phyloP scores from a whole-genome alignment of 1,140 invertebrate genomes.

The Leptinotarsa lineolata region DNA sequence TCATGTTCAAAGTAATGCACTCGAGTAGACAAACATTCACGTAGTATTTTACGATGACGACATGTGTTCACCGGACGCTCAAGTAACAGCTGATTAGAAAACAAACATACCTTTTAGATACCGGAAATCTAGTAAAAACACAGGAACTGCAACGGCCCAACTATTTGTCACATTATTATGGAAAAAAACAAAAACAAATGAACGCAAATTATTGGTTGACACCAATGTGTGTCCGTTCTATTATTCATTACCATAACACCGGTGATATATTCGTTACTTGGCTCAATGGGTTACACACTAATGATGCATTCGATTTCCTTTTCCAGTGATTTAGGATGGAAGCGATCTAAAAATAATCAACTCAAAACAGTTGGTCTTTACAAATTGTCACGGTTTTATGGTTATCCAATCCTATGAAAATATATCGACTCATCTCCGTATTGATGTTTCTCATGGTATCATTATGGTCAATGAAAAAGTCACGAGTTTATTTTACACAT shows the following conservation, averaged over 20 bases:
- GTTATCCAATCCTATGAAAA: no score
- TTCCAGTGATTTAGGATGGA: no score
- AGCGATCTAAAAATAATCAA: no score
- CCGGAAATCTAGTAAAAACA: slow-evolving; percentile 15
- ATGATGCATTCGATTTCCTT: not conserved
- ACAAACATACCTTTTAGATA: slow-evolving; percentile 8
- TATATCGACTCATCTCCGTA: not conserved
- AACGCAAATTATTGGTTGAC: slow-evolving; percentile 5
- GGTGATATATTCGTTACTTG: not conserved
- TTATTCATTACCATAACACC: not conserved
- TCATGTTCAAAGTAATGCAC: no score
- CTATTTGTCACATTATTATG: slow-evolving; percentile 7
- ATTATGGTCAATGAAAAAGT: not conserved
- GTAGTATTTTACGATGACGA: no score
- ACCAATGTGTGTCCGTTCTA: not conserved
- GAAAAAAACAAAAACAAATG: slow-evolving; percentile 8
- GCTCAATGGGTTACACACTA: not conserved
- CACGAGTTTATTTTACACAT: slow-evolving; percentile 8
- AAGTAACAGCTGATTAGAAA: slow-evolving; percentile 20
- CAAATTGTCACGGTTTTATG: no score
- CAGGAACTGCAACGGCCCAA: slow-evolving; percentile 6
- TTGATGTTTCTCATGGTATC: not conserved
- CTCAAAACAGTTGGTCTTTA: no score
- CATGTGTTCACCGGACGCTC: slow-evolving; percentile 7
- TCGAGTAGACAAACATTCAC: no score